Percentiles rank a stretch among this genome's conserved stretches.
phyloP scores from a whole-genome alignment of 1,140 invertebrate species.

The Diploscapter pachys region DNA sequence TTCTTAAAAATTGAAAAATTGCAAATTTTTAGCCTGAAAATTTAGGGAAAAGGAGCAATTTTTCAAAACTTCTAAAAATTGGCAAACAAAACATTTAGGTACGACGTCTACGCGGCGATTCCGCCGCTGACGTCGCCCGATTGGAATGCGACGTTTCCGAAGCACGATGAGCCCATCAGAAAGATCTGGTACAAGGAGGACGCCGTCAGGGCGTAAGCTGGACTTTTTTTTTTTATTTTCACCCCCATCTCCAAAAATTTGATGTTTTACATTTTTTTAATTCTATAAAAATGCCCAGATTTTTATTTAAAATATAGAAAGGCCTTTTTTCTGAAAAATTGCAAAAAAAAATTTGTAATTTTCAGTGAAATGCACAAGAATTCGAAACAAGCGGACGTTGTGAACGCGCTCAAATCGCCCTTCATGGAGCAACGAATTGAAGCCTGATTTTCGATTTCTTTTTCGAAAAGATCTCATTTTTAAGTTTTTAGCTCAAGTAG shows the following conservation, averaged over 20 bases:
- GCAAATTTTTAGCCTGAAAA: not conserved
- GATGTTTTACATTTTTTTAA: conserved; percentile 34
- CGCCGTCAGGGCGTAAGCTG: conserved; percentile 74
- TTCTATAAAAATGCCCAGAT: not conserved
- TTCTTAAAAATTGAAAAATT: not conserved
- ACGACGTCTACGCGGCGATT: conserved; percentile 78
- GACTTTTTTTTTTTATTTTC: not conserved
- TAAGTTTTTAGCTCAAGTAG: conserved; percentile 25
- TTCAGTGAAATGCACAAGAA: not conserved
- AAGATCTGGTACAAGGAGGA: conserved; percentile 83
- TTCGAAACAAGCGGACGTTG: not conserved
- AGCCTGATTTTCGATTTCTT: not conserved
- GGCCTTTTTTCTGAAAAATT: too few relatives aligned
- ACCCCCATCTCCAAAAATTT: not conserved
- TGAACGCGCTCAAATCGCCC: conserved; percentile 11
- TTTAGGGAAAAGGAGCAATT: not conserved
- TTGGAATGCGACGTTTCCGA: conserved; percentile 68
- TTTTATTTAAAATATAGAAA: too few relatives aligned
- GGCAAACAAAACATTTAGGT: conserved; percentile 56
- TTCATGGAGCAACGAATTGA: conserved; percentile 20
- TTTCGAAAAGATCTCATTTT: not conserved
- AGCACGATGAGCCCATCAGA: conserved; percentile 63
- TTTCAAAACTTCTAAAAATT: not conserved
- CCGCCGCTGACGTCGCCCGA: conserved; percentile 76
- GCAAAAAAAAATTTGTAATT: too few relatives aligned